Base-by-base conservation (phyloP, 2,888 invertebrate genomes). In the Toxonevra muliebris region DNA sequence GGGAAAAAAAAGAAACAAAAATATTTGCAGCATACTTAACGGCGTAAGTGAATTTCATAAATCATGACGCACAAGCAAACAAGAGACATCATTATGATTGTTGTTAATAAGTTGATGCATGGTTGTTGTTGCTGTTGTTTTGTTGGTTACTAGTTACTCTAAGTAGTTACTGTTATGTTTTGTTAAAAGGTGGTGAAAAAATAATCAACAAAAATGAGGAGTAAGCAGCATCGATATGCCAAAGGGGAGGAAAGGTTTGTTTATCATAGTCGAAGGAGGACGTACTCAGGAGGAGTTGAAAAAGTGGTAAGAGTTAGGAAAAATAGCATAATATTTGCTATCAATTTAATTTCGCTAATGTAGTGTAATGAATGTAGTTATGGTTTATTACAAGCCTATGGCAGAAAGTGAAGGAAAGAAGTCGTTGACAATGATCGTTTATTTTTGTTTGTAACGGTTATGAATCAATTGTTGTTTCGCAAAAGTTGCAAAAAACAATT, bases 311-410 rank as follows among this genome's bases (percentile, higher is more conserved):
- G 30, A 30, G 30, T 30, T 67, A 57, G 30, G 63, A 73, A 61
- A 65, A 13, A 45, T 15, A 48, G 19, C 4, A n/a, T 60, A 70
- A 75, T 54, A 42, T 52, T 50, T 54, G 60, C 42, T 64, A 75
- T 77, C 77, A 79, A 80, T 82, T 81, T 77, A 79, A 81, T 81
- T 81, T 82, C 76, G 78, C 82, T 81, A 81, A 81, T 81, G 81
- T 81, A 79, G 76, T 81, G 79, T 80, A 80, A 81, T 80, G 72
- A 73, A 68, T 55, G 68, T 69, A 63, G 43, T 62, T 65, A 64
- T 59, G 65, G 19, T 42, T 7, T 30, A 30, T 30, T 30, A 30
- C 30, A 7, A 30, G 30, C 57, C 58, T 58, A 15, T n/a, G 58
- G 12, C 19, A 19, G 40, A 10, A 41, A 43, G 55, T 17, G 19